phyloP scores from a whole-genome alignment of 2,797 vertebrate genomes.

The Lateolabrax maculatus region DNA sequence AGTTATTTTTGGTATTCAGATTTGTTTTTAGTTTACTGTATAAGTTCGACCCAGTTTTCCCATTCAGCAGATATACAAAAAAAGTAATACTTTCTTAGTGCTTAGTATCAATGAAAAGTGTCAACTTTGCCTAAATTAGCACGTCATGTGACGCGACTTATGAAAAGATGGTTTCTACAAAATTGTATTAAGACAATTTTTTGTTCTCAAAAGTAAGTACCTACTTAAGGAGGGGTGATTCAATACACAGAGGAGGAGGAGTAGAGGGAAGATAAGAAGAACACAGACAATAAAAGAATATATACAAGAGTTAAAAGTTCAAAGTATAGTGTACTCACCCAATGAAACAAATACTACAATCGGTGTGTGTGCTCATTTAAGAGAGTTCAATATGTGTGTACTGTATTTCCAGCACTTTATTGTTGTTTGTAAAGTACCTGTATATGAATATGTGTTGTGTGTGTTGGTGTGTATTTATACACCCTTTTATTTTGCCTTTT shows the following conservation, averaged over 20 bases:
- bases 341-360: background rate
- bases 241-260: background rate
- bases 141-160: background rate
- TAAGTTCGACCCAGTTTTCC: background rate
- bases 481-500: slow-evolving; percentile 1
- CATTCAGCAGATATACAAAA: background rate
- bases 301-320: background rate
- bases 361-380: background rate
- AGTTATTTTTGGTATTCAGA: background rate
- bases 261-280: background rate
- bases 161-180: background rate
- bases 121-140: background rate
- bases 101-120: background rate
- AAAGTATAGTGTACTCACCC: too few relatives aligned
- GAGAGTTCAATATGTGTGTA: background rate
- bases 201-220: background rate
- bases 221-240: background rate
- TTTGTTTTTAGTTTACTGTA: background rate
- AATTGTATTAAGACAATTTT: background rate
- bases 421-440: background rate
- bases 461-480: slow-evolving; percentile 10
- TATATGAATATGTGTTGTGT: background rate
- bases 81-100: background rate
- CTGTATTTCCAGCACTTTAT: background rate
- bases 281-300: background rate